phyloP scores from a whole-genome alignment of 37 sponge, comb jelly and placozoan genomes.

The Geodia barretti region DNA sequence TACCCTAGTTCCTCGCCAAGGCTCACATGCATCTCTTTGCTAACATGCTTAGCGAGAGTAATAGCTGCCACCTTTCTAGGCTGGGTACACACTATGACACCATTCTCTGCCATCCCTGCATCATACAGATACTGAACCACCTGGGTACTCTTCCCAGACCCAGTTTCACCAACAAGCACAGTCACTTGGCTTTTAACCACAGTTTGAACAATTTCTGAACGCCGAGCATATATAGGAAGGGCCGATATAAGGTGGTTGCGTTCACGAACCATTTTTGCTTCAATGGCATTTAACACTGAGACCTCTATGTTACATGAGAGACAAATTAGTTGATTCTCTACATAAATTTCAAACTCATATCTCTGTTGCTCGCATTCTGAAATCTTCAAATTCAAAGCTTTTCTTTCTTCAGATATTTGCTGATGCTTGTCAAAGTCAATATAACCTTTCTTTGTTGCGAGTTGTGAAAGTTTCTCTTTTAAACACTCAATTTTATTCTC shows the following conservation, averaged over 20 bases:
- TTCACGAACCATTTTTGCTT: slow-evolving; percentile 34
- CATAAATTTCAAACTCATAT: slow-evolving; percentile 23
- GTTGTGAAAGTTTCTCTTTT: background rate
- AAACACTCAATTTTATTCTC: slow-evolving; percentile 4
- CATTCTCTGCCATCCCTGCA: slow-evolving; percentile 23
- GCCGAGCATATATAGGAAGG: slow-evolving; percentile 26
- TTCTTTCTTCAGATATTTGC: background rate
- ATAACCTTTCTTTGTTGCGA: slow-evolving; percentile 20
- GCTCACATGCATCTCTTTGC: background rate
- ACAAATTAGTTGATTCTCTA: background rate
- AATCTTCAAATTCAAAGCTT: background rate
- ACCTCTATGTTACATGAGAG: background rate
- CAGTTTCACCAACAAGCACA: slow-evolving; percentile 72
- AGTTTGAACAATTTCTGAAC: slow-evolving; percentile 3
- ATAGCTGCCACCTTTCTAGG: slow-evolving; percentile 76
- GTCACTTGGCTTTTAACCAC: slow-evolving; percentile 18
- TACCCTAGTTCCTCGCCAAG: slow-evolving; percentile 62
- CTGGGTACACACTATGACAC: slow-evolving; percentile 57
- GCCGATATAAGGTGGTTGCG: slow-evolving; percentile 13
- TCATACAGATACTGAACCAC: slow-evolving; percentile 74
- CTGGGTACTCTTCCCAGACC: slow-evolving; percentile 86
- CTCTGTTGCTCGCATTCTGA: slow-evolving; percentile 22
- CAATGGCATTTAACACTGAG: background rate
- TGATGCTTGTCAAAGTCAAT: background rate
- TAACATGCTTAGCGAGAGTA: slow-evolving; percentile 63